Percentiles rank a stretch among this genome's conserved stretches.
Evolutionary conservation across 2,113 vertebrate species (phyloP).

Genomic region (Accipiter virgatus): DNA sequence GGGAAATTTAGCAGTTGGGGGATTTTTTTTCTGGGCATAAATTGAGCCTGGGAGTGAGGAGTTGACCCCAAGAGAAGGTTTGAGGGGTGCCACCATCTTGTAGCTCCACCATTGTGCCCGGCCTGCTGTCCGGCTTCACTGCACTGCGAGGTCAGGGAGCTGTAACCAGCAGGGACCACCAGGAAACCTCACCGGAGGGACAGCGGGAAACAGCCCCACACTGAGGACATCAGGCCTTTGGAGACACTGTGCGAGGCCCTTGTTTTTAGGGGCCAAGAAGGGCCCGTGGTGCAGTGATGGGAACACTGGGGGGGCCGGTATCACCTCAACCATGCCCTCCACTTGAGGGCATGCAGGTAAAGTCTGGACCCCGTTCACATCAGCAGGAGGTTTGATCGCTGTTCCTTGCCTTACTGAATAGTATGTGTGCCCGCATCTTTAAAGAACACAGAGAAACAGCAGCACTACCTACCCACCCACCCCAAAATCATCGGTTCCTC

Average conservation of each 20-base stretch:
- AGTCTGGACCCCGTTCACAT: not conserved
- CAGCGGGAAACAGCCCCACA: not conserved
- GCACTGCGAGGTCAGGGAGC: not conserved
- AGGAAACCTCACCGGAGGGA: not conserved
- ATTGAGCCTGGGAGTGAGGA: not conserved
- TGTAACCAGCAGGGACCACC: not conserved
- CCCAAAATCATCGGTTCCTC: not conserved
- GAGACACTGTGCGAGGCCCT: not conserved
- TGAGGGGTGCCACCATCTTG: not conserved
- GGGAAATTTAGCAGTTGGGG: not conserved
- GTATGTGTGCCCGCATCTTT: not conserved
- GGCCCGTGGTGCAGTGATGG: not conserved
- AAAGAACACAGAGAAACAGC: not conserved
- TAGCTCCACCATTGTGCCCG: not conserved
- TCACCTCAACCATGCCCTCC: not conserved
- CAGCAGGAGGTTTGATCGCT: not conserved
- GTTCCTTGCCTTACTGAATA: not conserved
- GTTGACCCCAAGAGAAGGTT: not conserved
- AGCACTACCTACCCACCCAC: not conserved
- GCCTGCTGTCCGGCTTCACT: not conserved
- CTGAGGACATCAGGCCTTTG: not conserved
- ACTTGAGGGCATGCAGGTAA: not conserved
- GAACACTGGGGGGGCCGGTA: accelerated
- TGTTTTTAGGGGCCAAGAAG: not conserved
- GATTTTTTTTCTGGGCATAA: not conserved